phyloP scores from a whole-genome alignment of 2,113 vertebrate species.

The Podiceps cristatus region DNA sequence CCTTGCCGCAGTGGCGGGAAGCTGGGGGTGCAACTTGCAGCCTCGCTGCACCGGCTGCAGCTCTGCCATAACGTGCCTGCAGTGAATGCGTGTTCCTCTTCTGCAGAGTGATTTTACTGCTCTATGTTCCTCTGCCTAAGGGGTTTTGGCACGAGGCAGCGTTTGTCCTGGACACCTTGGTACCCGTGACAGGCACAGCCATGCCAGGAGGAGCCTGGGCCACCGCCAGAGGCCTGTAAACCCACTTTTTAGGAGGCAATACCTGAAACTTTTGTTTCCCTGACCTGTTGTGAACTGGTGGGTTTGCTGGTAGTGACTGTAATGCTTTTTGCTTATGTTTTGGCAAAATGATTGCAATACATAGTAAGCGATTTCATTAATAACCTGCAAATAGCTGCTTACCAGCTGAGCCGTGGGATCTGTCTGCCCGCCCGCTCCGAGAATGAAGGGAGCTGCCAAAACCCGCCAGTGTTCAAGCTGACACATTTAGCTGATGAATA shows the following conservation, averaged over 20 bases:
- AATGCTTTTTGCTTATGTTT: background rate
- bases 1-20: accelerated
- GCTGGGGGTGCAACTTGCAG: background rate
- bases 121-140: background rate
- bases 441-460: background rate
- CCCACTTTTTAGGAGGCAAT: background rate
- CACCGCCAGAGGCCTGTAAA: accelerated
- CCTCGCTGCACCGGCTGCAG: background rate
- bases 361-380: conserved; percentile 10
- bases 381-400: background rate
- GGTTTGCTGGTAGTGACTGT: background rate
- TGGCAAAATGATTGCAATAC: background rate
- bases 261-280: background rate
- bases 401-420: background rate
- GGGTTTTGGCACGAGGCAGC: background rate
- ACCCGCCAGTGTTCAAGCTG: background rate
- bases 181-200: background rate
- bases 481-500: background rate
- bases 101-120: background rate
- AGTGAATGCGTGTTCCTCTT: accelerated
- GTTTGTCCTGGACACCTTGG: accelerated
- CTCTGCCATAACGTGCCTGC: background rate
- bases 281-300: background rate
- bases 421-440: accelerated
- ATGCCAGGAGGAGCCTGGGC: background rate